Evolutionary conservation across 2,113 vertebrate genomes (phyloP), one percentile per base, ranked within the genome.

Genomic region (Nothoprocta pentlandii): DNA sequence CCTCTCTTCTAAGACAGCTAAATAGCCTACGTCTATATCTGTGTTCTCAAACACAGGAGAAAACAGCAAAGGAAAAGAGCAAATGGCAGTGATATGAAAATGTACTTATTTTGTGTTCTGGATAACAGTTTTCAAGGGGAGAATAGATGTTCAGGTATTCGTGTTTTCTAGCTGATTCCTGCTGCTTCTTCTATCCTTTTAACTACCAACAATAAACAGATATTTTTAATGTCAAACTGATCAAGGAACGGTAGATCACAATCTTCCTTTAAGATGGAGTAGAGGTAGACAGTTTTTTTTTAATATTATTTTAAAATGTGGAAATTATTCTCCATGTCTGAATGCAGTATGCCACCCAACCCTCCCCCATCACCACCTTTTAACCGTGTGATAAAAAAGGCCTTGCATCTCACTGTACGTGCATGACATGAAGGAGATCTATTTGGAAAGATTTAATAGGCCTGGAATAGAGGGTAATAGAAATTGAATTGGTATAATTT

Each of bases 361-460:
- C 62, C 64, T 78, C 10, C 47, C 67, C 82, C 42, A 82, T 94
- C 91, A 91, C 44, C 51, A 62, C 6, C 0, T 1, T 93, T 96
- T 95, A 96, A 95, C 77, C 97, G 42, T 96, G 86, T 90, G 87
- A 97, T 96, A 96, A 97, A 98, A 97, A 92, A 74, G 76, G 82
- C 75, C 89, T 97, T 95, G 92, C 85, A 90, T 96, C 94, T 96
- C 86, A 23, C 90, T 93, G 47, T 58, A 94, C 0, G 0, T 83
- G 86, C 87, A 84, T 95, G 95, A 95, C 97, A 94, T 87, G 96
- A 97, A 97, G 44, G 75, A 96, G 95, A 97, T 95, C 87, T 97
- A 87, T 96, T 97, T 97, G 92, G 94, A 95, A 97, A 94, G 80
- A 96, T 95, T 96, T 97, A 97, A 97, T 96, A 95, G 92, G 30